Evolutionary conservation across 2,797 vertebrate genomes (phyloP), one percentile per base, ranked within the genome.

Genomic region (Benthosema pterotum): DNA sequence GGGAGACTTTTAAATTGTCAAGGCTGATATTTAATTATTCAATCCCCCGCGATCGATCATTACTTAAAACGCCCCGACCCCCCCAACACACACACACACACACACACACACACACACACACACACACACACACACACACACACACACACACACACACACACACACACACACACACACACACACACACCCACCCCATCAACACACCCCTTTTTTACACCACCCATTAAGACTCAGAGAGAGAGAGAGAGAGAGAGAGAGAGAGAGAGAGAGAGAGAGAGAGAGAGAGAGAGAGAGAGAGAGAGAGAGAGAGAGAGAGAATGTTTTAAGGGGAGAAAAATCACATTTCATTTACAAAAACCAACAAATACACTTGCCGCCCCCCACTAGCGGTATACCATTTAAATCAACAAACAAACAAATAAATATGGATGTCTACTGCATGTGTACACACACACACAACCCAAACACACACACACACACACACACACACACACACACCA

Each of bases 1-100:
- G 32, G 69, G 69, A 79, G 80, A 88, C 86, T 87, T 85, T 90
- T 86, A 87, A 90, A 87, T 85, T 83, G 83, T 89, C 87, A 86
- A 57, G 65, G 69, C 69, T 77, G 71, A 85, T 88, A 84, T 89
- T 82, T 80, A 81, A 88, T 91, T 85, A 89, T 88, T 89, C 76
- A 88, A 84, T 87, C 85, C 82, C 77, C 47, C 4, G 51, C 83
- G 83, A 90, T 90, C 75, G 54, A 83, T 88, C 81, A 88, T 90
- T 87, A 88, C 85, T 79, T 88, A 81, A 83, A 87, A 82, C 42
- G 61, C 75, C 57, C 45, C 48, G 7, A 38, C 19, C 32, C 18
- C 51, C 51, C 58, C 67, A 69, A 74, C 72, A 60, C 70, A 59
- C 49, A 43, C 57, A 28, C 25, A 38, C 47, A 46, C 47, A 49